phyloP scores from a whole-genome alignment of 2,797 vertebrate species.

The Enteromius fasciolatus region DNA sequence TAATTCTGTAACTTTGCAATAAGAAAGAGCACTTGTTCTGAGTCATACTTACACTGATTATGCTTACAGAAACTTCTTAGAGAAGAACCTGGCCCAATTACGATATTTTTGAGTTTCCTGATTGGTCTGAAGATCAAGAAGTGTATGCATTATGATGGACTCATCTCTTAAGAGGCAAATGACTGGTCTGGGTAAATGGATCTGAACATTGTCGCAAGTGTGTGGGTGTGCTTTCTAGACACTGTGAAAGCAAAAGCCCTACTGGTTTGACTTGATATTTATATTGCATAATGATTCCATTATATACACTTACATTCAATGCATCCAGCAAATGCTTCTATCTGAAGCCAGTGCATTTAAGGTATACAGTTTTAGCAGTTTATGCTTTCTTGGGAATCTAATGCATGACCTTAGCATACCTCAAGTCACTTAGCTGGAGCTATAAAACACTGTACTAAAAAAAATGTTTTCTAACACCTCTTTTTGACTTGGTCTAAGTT shows the following conservation, averaged over 20 bases:
- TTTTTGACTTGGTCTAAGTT: neutral
- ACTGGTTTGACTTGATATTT: conserved; percentile 22
- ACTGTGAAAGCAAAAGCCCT: conserved; percentile 15
- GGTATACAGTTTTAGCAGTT: neutral
- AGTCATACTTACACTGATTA: neutral
- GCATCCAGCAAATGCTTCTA: neutral
- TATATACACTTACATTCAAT: conserved; percentile 7
- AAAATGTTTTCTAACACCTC: no score
- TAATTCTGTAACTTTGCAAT: conserved; percentile 13
- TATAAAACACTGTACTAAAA: neutral
- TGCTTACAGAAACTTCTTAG: neutral
- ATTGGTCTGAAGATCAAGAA: neutral
- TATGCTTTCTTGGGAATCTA: neutral
- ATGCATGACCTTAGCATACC: neutral
- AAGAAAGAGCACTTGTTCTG: conserved; percentile 12
- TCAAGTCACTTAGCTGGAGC: neutral
- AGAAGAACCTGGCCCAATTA: neutral
- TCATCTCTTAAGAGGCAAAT: neutral
- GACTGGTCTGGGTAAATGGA: neutral
- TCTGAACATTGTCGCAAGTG: conserved; percentile 2
- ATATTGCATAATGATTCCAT: conserved; percentile 10
- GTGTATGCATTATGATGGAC: neutral
- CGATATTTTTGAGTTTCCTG: neutral
- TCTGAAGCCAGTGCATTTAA: conserved; percentile 1
- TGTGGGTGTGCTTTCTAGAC: neutral